Conservation (phyloP, 1,140 invertebrate genomes). For the Leptinotarsa undecemlineata region DNA sequence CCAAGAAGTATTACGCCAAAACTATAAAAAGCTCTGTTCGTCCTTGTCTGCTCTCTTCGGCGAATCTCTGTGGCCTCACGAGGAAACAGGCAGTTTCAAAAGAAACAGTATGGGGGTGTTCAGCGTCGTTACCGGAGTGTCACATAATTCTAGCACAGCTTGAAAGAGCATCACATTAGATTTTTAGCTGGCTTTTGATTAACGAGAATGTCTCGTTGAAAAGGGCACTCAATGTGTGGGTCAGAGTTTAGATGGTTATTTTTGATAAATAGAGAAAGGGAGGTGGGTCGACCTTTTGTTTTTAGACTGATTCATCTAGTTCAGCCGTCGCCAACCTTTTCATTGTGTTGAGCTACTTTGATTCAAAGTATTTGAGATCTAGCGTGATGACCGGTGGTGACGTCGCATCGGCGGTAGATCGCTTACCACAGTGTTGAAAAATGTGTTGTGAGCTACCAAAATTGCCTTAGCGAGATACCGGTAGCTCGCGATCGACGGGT, state of each 20-base stretch:
- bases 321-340: too few species aligned
- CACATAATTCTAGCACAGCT: constrained; percentile 67
- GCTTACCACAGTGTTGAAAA: too few species aligned
- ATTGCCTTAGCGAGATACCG: too few species aligned
- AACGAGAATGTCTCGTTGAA: not conserved
- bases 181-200: not conserved
- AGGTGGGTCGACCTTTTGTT: not conserved
- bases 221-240: not conserved
- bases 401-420: too few species aligned
- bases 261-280: not conserved
- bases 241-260: not conserved
- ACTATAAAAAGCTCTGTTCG: constrained; percentile 83
- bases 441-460: too few species aligned
- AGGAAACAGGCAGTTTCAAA: constrained; percentile 64
- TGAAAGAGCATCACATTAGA: constrained; percentile 40
- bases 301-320: too few species aligned
- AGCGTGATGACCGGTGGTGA: too few species aligned
- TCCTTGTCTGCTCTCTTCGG: constrained; percentile 74
- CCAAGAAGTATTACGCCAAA: constrained; percentile 81
- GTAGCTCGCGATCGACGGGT: too few species aligned
- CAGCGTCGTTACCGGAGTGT: constrained; percentile 69
- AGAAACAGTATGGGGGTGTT: constrained; percentile 70
- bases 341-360: too few species aligned
- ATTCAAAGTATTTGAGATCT: too few species aligned
- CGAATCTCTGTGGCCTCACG: constrained; percentile 69